Percentiles rank a stretch among this genome's conserved stretches.
These are phyloP conservation scores for Crossocerus cetratus DNA, from an alignment of 2,888 invertebrate genomes.

Conservation along the genomic window DNA sequence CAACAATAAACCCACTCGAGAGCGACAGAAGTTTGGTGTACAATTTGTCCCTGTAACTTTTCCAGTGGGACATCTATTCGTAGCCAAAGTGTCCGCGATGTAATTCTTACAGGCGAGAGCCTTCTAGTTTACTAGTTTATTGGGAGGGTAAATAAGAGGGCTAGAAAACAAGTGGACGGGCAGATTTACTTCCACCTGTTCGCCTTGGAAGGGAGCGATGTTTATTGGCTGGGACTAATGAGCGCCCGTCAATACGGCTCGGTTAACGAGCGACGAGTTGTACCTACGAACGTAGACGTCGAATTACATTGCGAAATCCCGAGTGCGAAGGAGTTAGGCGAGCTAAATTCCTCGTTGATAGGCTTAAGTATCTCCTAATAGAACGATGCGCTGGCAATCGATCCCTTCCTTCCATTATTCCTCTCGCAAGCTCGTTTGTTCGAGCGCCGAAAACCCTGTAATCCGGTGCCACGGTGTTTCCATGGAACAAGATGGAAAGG, in stretches of 20 bases:
- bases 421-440: conserved; percentile 22
- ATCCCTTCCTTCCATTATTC: conserved; percentile 18
- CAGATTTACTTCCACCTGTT: too few relatives aligned
- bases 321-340: conserved; percentile 18
- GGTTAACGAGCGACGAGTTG: not conserved
- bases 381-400: conserved; percentile 25
- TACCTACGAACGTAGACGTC: conserved; percentile 6
- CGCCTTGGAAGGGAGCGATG: too few relatives aligned
- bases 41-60: too few relatives aligned
- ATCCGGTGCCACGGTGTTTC: not conserved
- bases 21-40: too few relatives aligned
- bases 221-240: too few relatives aligned
- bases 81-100: too few relatives aligned
- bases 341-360: conserved; percentile 19
- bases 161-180: too few relatives aligned
- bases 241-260: not conserved
- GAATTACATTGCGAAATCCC: conserved; percentile 20
- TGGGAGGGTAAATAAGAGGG: too few relatives aligned
- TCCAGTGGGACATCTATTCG: too few relatives aligned
- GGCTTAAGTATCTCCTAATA: conserved; percentile 33
- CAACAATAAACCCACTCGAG: too few relatives aligned
- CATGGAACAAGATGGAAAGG: conserved; percentile 18
- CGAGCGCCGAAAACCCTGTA: not conserved
- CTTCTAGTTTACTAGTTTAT: too few relatives aligned
- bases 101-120: too few relatives aligned